Percentiles rank a stretch among this genome's conserved stretches.
Evolutionary conservation across 92 coral and sea anemone species (phyloP).

Genomic region (Porites rus): DNA sequence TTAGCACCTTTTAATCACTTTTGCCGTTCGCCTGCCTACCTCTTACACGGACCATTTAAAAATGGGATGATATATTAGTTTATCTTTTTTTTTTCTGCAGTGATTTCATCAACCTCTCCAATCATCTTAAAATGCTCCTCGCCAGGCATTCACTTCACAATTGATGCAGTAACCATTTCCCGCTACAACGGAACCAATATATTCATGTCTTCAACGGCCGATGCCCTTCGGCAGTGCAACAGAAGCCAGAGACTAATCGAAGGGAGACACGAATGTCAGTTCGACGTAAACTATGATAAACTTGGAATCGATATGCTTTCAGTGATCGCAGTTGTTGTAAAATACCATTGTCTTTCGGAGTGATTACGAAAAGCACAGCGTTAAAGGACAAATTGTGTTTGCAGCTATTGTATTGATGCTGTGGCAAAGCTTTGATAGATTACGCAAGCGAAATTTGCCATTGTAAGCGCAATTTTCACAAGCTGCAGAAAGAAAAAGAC

Average conservation of each 20-base stretch:
- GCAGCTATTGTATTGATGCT: too few relatives aligned
- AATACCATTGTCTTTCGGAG: conserved; percentile 19
- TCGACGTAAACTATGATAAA: background rate
- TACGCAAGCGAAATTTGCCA: too few relatives aligned
- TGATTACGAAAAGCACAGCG: background rate
- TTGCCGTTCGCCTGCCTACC: too few relatives aligned
- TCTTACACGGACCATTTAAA: too few relatives aligned
- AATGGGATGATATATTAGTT: background rate
- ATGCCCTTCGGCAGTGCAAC: conserved; percentile 35
- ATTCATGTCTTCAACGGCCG: conserved; percentile 11
- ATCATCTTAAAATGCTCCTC: conserved; percentile 38
- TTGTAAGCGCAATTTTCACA: too few relatives aligned
- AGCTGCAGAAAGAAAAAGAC: too few relatives aligned
- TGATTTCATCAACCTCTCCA: conserved; percentile 47
- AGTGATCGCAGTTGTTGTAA: conserved; percentile 20
- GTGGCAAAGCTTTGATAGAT: too few relatives aligned
- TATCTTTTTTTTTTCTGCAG: background rate
- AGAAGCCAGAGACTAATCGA: background rate
- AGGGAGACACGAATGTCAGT: conserved; percentile 32
- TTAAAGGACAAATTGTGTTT: background rate
- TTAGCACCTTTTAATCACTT: too few relatives aligned
- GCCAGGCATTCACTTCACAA: conserved; percentile 20
- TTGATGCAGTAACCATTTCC: conserved; percentile 20
- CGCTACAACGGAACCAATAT: conserved; percentile 18
- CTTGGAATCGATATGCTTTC: conserved; percentile 1